phyloP scores from a whole-genome alignment of 2,797 vertebrate species.

The Microctenopoma steveboyesi region DNA sequence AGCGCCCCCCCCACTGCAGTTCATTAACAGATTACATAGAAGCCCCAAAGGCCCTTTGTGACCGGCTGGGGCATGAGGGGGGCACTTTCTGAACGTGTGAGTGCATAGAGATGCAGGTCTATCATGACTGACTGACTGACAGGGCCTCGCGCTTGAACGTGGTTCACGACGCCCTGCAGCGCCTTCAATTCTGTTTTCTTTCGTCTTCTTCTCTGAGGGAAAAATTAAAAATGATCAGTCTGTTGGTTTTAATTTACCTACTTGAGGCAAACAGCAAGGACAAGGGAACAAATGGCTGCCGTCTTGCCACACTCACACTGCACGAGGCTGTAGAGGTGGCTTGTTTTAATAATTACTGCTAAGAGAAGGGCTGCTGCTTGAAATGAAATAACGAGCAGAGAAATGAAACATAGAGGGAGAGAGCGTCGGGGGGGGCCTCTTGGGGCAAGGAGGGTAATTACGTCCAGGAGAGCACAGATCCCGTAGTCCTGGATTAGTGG shows the following conservation, averaged over 20 bases:
- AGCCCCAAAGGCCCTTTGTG: conserved; percentile 90
- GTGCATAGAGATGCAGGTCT: conserved; percentile 91
- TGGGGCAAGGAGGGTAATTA: conserved; percentile 77
- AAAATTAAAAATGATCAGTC: conserved; percentile 1
- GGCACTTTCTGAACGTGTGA: conserved; percentile 80
- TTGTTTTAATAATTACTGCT: conserved; percentile 17
- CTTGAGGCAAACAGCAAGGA: conserved; percentile 12
- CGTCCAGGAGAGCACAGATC: conserved; percentile 80
- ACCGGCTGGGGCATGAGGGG: conserved; percentile 61
- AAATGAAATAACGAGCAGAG: conserved; percentile 35
- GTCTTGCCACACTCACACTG: neutral
- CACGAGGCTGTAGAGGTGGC: neutral
- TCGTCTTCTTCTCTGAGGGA: neutral
- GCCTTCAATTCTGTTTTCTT: conserved; percentile 30
- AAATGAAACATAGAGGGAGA: conserved; percentile 31
- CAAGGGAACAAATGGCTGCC: conserved; percentile 30
- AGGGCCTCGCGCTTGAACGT: conserved; percentile 70
- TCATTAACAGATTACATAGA: conserved; percentile 98
- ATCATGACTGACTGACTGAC: conserved; percentile 90
- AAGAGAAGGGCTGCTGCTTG: conserved; percentile 39
- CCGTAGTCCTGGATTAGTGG: conserved; percentile 86
- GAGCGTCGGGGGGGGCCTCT: conserved; percentile 32
- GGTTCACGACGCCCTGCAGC: conserved; percentile 10
- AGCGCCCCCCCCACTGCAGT: conserved; percentile 91
- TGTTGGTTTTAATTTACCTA: conserved; percentile 36